Evolutionary conservation across 2,113 vertebrate species (phyloP), one percentile per base, ranked within the genome.

Genomic region (Melanerpes formicivorus): DNA sequence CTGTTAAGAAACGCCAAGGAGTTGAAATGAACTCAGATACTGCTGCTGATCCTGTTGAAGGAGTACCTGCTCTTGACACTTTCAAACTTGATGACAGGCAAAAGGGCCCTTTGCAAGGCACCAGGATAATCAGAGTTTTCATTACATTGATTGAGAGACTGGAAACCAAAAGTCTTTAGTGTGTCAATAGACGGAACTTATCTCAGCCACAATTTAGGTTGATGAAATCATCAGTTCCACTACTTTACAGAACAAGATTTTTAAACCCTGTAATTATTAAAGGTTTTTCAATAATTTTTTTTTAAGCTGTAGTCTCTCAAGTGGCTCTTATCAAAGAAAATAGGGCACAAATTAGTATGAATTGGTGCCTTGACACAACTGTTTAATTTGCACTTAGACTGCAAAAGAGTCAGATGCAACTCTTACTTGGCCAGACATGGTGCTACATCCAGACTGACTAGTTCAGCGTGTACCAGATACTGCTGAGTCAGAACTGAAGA

Each of bases 141-240:
- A 54, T 37, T 37, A 32, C 19, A 44, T 27, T 63, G 81, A 82
- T 59, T 4, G 13, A 19, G 63, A 50, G 14, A 46, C 56, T 85
- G 71, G 71, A 88, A 78, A 58, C 1, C 60, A 64, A 52, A 93
- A 66, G 71, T 70, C 32, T 66, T 72, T 1, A 3, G 50, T 2
- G n/a, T 25, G 27, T 29, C 66, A 55, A 46, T 16, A 71, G 74
- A 34, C 60, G 37, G 26, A 69, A 52, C 22, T 90, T 30, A 19
- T 27, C 70, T 62, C 58, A 76, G 92, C 11, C 75, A 87, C 84
- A 59, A 6, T 42, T 75, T 14, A 15, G 69, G 37, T 17, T 91
- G 91, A 90, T 83, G 76, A 87, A 83, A 80, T 75, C 85, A 90
- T 78, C 81, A 83, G 75, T 58, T 77, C 81, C 75, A 54, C 67